phyloP scores from a whole-genome alignment of 2,888 invertebrate genomes.

The Mythimna vitellina region DNA sequence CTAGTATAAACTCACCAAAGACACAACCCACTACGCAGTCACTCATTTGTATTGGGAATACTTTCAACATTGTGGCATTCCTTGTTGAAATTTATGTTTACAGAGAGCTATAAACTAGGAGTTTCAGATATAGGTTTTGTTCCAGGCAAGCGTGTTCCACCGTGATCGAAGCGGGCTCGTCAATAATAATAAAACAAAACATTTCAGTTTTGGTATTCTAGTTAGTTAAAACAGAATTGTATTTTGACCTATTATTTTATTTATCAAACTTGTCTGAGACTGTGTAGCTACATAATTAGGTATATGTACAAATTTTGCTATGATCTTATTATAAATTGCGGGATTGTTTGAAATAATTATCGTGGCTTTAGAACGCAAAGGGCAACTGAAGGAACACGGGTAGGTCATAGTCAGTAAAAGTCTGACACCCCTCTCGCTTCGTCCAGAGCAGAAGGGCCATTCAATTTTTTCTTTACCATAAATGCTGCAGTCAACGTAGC shows the following conservation, averaged over 20 bases:
- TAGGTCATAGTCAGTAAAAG: too few species aligned
- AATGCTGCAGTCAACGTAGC: too few species aligned
- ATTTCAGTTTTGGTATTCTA: background rate
- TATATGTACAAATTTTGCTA: background rate
- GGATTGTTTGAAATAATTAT: background rate
- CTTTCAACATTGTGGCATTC: background rate
- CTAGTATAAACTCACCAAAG: background rate
- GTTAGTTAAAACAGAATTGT: background rate
- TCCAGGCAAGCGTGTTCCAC: background rate
- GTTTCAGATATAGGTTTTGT: background rate
- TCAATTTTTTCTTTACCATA: too few species aligned
- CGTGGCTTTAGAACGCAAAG: background rate
- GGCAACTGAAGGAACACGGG: too few species aligned
- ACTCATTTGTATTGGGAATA: background rate
- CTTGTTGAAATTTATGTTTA: background rate
- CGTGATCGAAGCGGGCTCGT: background rate
- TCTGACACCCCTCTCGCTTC: too few species aligned
- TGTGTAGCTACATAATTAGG: background rate
- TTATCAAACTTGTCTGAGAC: background rate
- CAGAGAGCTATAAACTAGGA: background rate
- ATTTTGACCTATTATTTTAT: conserved; percentile 3
- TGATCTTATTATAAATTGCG: background rate
- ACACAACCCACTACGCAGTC: background rate
- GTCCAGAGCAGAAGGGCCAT: too few species aligned
- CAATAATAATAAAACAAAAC: too few species aligned